These are phyloP conservation scores for Phaethon lepturus DNA, from an alignment of 2,113 vertebrate species.

Conservation along the genomic window DNA sequence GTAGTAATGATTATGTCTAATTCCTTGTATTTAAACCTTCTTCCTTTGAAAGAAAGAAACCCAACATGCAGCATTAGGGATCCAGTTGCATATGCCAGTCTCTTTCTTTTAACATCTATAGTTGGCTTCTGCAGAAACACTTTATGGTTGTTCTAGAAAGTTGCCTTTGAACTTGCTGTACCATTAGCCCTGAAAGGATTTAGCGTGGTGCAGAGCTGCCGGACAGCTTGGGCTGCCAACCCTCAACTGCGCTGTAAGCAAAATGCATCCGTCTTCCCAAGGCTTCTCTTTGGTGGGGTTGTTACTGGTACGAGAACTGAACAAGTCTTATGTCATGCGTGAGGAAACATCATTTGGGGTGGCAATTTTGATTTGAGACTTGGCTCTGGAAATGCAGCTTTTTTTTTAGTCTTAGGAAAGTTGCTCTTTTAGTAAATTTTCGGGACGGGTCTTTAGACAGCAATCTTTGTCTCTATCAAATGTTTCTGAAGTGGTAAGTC, in stretches of 20 bases:
- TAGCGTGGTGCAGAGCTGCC: not conserved
- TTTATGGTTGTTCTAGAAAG: not conserved
- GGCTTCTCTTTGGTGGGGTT: not conserved
- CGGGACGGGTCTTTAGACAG: fast-evolving
- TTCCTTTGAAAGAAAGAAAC: not conserved
- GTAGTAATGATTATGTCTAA: not conserved
- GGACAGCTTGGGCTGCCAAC: not conserved
- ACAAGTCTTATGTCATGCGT: not conserved
- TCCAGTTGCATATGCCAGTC: not conserved
- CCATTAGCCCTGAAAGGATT: not conserved
- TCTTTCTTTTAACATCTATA: not conserved
- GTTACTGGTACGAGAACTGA: not conserved
- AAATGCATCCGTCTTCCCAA: not conserved
- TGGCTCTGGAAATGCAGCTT: not conserved
- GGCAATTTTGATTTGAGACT: not conserved
- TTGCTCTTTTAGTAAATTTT: not conserved
- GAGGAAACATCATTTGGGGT: not conserved
- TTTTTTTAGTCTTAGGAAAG: not conserved
- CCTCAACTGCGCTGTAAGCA: not conserved
- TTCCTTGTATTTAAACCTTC: not conserved
- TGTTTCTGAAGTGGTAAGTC: not conserved
- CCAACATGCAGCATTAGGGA: not conserved
- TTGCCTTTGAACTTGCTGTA: not conserved
- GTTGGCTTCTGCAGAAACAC: not conserved
- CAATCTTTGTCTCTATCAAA: not conserved